Evolutionary conservation across 2,113 vertebrate genomes (phyloP).

Genomic region (Cyrtonyx montezumae): DNA sequence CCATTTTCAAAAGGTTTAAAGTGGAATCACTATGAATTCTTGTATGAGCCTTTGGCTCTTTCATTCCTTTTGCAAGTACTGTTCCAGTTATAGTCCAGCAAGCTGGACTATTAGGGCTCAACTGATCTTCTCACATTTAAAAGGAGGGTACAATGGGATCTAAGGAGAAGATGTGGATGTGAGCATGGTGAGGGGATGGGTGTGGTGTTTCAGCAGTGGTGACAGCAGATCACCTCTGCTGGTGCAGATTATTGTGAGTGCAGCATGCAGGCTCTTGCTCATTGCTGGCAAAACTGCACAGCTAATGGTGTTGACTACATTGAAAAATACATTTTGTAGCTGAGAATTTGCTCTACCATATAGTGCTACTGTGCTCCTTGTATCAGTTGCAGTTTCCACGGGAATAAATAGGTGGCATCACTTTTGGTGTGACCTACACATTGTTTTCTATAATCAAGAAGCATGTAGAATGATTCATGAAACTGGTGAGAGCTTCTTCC

Average conservation of each 20-base stretch:
- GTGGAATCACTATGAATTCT: conserved; percentile 5
- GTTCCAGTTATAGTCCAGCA: conserved; percentile 15
- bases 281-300: too few relatives aligned
- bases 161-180: not conserved
- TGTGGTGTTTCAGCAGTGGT: too few relatives aligned
- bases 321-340: not conserved
- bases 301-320: not conserved
- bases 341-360: not conserved
- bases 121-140: not conserved
- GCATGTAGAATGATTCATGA: not conserved
- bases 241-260: too few relatives aligned
- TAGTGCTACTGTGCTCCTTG: not conserved
- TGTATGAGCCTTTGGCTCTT: conserved; percentile 41
- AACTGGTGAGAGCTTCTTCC: not conserved
- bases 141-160: not conserved
- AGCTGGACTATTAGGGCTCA: not conserved
- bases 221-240: too few relatives aligned
- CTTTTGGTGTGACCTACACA: not conserved
- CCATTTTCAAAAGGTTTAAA: conserved; percentile 49
- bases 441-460: conserved; percentile 9
- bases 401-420: not conserved
- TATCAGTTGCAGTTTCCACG: too few relatives aligned
- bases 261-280: too few relatives aligned
- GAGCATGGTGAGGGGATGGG: too few relatives aligned
- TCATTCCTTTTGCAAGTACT: conserved; percentile 21